Evolutionary conservation across 2,888 invertebrate species (phyloP).

Genomic region (Lycocerus yunnanus): DNA sequence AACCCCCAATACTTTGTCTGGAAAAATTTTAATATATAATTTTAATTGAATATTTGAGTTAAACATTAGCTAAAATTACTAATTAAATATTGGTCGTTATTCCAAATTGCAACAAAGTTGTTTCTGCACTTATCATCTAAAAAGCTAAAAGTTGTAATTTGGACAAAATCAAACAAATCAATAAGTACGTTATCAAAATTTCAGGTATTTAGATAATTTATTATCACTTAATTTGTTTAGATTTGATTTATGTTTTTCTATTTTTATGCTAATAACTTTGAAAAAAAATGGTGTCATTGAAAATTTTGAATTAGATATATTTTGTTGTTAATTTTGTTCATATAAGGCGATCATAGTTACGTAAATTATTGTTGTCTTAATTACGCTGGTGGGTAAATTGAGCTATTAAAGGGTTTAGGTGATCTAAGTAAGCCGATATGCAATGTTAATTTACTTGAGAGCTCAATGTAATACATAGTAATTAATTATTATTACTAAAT

Average conservation of each 20-base stretch:
- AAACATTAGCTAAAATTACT: background rate
- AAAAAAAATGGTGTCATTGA: too few species aligned
- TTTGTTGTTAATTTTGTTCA: too few species aligned
- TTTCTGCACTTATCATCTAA: slow-evolving; percentile 1
- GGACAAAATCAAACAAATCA: background rate
- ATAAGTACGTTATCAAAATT: slow-evolving; percentile 1
- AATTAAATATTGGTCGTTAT: background rate
- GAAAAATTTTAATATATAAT: background rate
- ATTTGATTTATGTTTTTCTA: too few species aligned
- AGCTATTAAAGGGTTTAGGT: slow-evolving; percentile 8
- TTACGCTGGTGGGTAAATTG: slow-evolving; percentile 13
- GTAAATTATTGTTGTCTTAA: slow-evolving; percentile 4
- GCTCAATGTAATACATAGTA: background rate
- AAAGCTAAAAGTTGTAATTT: background rate
- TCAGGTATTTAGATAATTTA: background rate
- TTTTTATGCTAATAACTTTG: too few species aligned
- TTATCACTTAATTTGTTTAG: background rate
- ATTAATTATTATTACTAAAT: background rate
- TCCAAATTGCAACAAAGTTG: background rate
- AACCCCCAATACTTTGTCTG: background rate
- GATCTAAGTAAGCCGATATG: slow-evolving; percentile 12
- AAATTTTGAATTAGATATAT: too few species aligned
- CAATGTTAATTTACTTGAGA: slow-evolving; percentile 9
- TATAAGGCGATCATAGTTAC: background rate
- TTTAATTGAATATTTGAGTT: background rate